Conservation (phyloP, 2,888 invertebrate species). For the Watsonalla cultraria region DNA sequence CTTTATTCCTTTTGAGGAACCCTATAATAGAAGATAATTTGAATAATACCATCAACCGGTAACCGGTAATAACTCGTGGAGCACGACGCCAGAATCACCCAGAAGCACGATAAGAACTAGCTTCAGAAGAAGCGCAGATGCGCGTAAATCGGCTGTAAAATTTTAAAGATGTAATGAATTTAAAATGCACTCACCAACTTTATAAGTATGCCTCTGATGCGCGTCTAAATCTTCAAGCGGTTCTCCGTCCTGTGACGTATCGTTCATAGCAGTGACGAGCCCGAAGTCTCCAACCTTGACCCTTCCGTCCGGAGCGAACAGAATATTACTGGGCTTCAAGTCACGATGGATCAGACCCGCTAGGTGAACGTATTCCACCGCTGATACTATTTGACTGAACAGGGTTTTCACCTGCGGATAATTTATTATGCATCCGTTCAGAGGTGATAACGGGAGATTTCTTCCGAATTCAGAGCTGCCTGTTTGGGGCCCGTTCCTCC, state of each 20-base stretch:
- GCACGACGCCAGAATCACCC: no score
- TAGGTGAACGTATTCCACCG: slow-evolving; percentile 96
- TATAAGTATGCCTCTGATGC: slow-evolving; percentile 77
- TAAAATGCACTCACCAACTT: slow-evolving; percentile 82
- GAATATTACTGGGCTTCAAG: slow-evolving; percentile 87
- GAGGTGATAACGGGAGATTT: no score
- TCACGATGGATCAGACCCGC: slow-evolving; percentile 97
- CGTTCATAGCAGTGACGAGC: slow-evolving; percentile 91
- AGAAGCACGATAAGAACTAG: no score
- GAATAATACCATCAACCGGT: no score
- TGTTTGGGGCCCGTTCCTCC: no score
- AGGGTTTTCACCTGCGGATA: slow-evolving; percentile 78
- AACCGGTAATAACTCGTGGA: no score
- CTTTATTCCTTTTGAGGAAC: no score
- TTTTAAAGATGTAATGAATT: no score
- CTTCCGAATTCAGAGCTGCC: no score
- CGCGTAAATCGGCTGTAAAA: no score
- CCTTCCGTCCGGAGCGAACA: slow-evolving; percentile 91
- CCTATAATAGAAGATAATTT: no score
- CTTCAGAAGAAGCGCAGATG: no score
- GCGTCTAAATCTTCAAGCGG: slow-evolving; percentile 33
- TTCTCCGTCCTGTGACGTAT: slow-evolving; percentile 46
- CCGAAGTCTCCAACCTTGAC: slow-evolving; percentile 99
- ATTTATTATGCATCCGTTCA: neutral
- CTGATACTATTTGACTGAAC: slow-evolving; percentile 94